These are phyloP conservation scores for Gallinago solitaria DNA, from an alignment of 2,797 vertebrate genomes.

Conservation along the genomic window DNA sequence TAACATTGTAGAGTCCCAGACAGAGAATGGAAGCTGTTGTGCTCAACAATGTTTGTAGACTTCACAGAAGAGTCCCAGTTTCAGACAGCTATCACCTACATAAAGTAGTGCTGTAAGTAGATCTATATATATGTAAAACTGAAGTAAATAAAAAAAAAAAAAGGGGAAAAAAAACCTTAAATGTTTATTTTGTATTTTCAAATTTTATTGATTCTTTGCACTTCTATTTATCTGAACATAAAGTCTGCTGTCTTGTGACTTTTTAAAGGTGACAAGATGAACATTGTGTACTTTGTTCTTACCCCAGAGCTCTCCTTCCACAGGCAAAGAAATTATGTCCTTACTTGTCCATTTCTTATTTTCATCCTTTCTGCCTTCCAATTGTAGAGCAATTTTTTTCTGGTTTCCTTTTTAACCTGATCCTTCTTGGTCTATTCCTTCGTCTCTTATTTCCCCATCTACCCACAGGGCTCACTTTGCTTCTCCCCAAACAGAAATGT, in stretches of 20 bases:
- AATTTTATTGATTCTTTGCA: neutral
- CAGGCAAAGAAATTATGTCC: neutral
- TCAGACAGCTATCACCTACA: neutral
- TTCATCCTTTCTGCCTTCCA: neutral
- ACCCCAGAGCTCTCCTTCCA: neutral
- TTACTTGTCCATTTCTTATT: neutral
- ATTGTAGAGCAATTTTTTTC: neutral
- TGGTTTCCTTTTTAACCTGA: neutral
- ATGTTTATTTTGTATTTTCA: neutral
- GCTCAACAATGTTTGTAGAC: neutral
- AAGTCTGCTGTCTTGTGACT: neutral
- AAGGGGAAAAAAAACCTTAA: neutral
- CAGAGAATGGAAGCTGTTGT: neutral
- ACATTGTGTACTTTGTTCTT: neutral
- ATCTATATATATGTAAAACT: neutral
- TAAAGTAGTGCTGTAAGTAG: neutral
- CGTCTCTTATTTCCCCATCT: neutral
- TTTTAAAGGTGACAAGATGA: neutral
- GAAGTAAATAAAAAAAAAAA: neutral
- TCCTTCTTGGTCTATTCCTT: neutral
- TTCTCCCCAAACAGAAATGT: neutral
- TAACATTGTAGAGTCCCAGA: neutral
- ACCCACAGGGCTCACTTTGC: neutral
- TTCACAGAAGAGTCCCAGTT: neutral
- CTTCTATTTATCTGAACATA: neutral